Base-by-base conservation (phyloP, 2,113 vertebrate genomes). In the Lampris megalopsis region DNA sequence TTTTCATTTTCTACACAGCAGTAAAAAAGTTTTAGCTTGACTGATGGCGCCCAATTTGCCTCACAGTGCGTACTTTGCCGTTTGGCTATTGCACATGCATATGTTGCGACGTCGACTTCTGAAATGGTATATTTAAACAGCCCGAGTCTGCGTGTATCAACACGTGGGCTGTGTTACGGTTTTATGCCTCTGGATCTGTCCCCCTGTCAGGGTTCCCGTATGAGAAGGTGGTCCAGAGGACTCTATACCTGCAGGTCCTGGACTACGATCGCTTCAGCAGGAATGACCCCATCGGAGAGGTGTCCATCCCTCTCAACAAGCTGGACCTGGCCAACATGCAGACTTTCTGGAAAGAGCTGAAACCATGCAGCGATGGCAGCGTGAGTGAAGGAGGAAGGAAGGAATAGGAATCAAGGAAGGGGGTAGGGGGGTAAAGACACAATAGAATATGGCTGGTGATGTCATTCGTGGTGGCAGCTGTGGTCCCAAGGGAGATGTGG, bases 301-400 rank as follows among this genome's bases (percentile, higher is more conserved):
- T 99, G 76, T 98, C 97, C 87, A 94, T 99, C 87, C 97, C 98
- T 0, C 96, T 99, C 88, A 98, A 97, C 93, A 99, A 98, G 91
- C 93, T 98, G 90, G 98, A 99, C 89, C 95, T 99, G 88, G 97
- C 96, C 53, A 97, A 98, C 94, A 99, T 97, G 97, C 97, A 98
- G 94, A 97, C 97, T 57, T 97, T 99, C 93, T 99, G 98, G 97
- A 99, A 99, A 93, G 98, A 99, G 79, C 95, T 99, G 82, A 98
- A 99, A 88, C 98, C 98, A 24, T 99, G 98, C 94, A 99, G 96
- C 0, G 98, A 99, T n/a, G 98, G 98, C 94, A 99, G 98, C 1
- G 98, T 99, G 95, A 98, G 97, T 93, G 73, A 10, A 60, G 69
- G 1, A 37, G 70, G 47, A 54, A 50, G 43, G 63, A 9, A 48